Evolutionary conservation across 2,113 vertebrate genomes (phyloP), one percentile per base, ranked within the genome.

Genomic region (Daubentonia madagascariensis): DNA sequence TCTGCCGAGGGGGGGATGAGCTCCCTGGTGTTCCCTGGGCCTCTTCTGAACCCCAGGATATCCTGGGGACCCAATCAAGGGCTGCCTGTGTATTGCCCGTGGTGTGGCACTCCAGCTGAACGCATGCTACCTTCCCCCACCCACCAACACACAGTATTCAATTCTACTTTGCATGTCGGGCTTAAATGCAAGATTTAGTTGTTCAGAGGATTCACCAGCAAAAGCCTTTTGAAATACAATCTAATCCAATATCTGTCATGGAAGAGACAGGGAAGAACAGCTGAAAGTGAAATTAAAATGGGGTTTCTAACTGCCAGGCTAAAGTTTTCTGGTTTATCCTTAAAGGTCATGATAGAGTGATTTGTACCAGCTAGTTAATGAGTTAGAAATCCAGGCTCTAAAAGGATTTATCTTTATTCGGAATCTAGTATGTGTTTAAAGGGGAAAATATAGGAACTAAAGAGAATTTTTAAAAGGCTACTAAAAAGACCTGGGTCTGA

Each of bases 241-340:
- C 16, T 50, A 87, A 68, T 57, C 23, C 43, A 87, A 54, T 84
- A 73, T 45, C 43, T 79, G 43, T 16, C 32, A 75, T 92, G 63
- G 61, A 92, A 89, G 35, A 89, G 70, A 72, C 83, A 40, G 17
- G 61, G 63, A 84, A 85, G 91, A 86, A 54, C 67, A 92, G 68
- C 84, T 92, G 57, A 70, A 11, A 67, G 11, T 25, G 94, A 95
- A 92, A 87, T 92, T 94, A 94, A 90, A 94, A 79, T 79, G 63
- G 7, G 30, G 35, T 90, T 95, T 78, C 59, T 67, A 94, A 73
- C 32, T 73, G 16, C 40, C 23, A 83, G 11, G 35, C 65, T 94
- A 67, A 94, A 83, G 86, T 37, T 52, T 73, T 90, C 25, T 73
- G 57, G 50, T 96, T 92, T 86, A 73, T 84, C 40, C 30, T 86